Conservation (phyloP, 2,888 invertebrate genomes). For the Trissolcus brochymenae region DNA sequence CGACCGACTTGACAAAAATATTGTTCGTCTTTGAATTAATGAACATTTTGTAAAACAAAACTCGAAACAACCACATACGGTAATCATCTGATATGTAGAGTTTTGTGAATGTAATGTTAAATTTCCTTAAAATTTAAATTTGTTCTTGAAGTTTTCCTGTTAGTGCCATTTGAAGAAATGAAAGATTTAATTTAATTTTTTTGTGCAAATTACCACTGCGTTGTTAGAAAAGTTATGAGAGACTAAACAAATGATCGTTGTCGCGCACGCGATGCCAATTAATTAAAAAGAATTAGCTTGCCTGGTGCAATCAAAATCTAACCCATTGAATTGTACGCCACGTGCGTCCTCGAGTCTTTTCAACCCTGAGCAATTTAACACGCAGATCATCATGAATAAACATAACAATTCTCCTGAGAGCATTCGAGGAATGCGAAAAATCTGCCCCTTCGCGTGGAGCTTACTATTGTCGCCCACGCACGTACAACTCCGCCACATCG, state of each 20-base stretch:
- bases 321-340: constrained; percentile 46
- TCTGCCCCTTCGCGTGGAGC: constrained; percentile 43
- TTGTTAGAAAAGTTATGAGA: too few species aligned
- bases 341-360: constrained; percentile 43
- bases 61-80: too few species aligned
- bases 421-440: constrained; percentile 53
- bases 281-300: constrained; percentile 44
- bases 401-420: constrained; percentile 52
- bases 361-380: constrained; percentile 49
- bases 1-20: constrained; percentile 17
- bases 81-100: too few species aligned
- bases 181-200: too few species aligned
- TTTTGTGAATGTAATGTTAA: too few species aligned
- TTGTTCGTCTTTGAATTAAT: too few species aligned
- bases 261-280: constrained; percentile 26
- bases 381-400: constrained; percentile 56
- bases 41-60: too few species aligned
- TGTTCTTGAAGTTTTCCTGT: too few species aligned
- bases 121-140: too few species aligned
- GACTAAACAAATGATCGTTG: constrained; percentile 5
- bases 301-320: constrained; percentile 36
- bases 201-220: too few species aligned
- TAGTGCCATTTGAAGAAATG: too few species aligned
- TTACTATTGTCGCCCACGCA: constrained; percentile 47
- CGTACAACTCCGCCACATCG: constrained; percentile 26